phyloP scores from a whole-genome alignment of 2,113 vertebrate genomes.

The Saguinus imperator region DNA sequence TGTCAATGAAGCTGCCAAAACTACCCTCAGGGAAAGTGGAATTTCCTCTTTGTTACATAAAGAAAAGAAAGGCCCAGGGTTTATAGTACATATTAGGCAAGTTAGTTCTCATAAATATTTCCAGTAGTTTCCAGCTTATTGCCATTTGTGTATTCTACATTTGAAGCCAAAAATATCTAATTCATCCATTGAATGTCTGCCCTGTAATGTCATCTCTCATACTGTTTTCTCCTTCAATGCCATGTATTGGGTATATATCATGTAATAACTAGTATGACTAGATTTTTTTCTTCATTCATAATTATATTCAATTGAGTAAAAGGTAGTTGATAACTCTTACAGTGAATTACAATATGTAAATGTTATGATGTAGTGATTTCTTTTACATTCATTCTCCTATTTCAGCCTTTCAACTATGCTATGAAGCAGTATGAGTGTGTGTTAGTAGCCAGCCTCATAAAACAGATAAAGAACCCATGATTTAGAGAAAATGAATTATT shows the following conservation, averaged over 20 bases:
- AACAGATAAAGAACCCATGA: background rate
- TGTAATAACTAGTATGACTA: background rate
- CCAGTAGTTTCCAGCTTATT: background rate
- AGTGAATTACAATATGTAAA: background rate
- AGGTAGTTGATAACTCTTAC: background rate
- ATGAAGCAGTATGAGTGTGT: too few species aligned
- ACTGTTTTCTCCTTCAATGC: background rate
- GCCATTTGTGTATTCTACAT: too few species aligned
- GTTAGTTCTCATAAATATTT: background rate
- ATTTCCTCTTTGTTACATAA: background rate
- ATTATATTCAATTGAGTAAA: background rate
- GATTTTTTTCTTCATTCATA: background rate
- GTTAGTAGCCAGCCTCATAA: background rate
- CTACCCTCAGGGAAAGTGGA: accelerated
- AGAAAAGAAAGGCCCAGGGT: background rate
- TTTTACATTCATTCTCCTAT: background rate
- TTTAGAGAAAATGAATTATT: background rate
- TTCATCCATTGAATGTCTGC: accelerated
- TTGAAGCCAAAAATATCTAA: background rate
- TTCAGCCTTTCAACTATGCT: background rate
- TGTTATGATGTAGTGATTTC: background rate
- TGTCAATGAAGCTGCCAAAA: background rate
- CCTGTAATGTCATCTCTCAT: background rate
- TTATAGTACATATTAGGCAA: too few species aligned
- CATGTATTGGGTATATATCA: background rate